Conservation (phyloP, 2,113 vertebrate species). For the Sorex fumeus region DNA sequence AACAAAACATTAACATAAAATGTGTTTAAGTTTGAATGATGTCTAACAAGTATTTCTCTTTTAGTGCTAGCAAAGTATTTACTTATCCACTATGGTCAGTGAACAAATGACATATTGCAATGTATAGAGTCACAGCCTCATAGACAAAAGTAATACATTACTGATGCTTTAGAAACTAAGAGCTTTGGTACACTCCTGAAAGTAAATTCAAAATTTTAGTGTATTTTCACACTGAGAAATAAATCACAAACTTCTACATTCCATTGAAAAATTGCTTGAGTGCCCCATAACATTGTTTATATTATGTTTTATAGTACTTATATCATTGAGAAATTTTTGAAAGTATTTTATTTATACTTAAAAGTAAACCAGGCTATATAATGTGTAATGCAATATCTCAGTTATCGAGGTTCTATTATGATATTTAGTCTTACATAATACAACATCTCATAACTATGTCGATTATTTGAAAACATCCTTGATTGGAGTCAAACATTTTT, state of each 20-base stretch:
- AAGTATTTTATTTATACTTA: not conserved
- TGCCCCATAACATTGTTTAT: not conserved
- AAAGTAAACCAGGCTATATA: not conserved
- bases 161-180: not conserved
- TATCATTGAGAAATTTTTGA: not conserved
- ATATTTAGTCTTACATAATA: not conserved
- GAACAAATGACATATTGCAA: not conserved
- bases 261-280: not conserved
- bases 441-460: not conserved
- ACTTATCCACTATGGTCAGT: not conserved
- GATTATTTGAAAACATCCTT: not conserved
- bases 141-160: not conserved
- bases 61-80: not conserved
- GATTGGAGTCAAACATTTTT: not conserved
- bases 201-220: slow-evolving; percentile 37
- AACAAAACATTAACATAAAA: not conserved
- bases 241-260: not conserved
- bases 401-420: not conserved
- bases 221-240: not conserved
- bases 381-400: not conserved
- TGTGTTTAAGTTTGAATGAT: slow-evolving; percentile 3
- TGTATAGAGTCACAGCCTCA: not conserved
- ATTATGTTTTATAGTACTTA: not conserved
- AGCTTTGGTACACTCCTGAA: not conserved
- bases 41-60: not conserved